phyloP scores from a whole-genome alignment of 2,113 vertebrate genomes.

The Xiphophorus couchianus region DNA sequence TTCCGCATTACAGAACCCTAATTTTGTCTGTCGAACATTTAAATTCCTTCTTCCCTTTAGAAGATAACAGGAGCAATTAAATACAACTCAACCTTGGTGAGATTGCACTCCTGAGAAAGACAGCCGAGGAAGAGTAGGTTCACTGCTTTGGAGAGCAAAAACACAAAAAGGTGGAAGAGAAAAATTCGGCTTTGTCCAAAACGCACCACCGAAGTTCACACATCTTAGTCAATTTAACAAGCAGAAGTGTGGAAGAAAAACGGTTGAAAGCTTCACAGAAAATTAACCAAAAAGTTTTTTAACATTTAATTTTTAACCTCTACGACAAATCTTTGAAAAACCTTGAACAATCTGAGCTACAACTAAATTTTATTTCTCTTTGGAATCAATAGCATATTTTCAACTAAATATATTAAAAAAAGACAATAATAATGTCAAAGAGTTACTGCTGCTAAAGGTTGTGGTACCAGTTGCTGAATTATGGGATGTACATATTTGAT shows the following conservation, averaged over 20 bases:
- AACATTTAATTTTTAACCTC: too few species aligned
- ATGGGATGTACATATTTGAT: too few species aligned
- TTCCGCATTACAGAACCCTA: conserved; percentile 64
- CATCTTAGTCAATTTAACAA: not conserved
- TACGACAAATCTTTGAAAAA: too few species aligned
- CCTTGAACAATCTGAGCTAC: too few species aligned
- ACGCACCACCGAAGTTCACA: not conserved
- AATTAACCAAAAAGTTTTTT: not conserved
- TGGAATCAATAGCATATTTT: too few species aligned
- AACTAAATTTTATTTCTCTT: too few species aligned
- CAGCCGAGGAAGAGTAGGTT: conserved; percentile 59
- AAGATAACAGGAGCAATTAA: conserved; percentile 78
- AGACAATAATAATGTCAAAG: too few species aligned
- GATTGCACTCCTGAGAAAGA: conserved; percentile 68
- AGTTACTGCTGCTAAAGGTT: too few species aligned
- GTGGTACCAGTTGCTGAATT: too few species aligned
- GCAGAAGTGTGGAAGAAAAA: not conserved
- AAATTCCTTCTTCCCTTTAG: conserved; percentile 72
- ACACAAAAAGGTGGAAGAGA: conserved; percentile 33
- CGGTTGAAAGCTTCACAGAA: not conserved
- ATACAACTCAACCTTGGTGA: conserved; percentile 71
- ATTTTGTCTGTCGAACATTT: conserved; percentile 73
- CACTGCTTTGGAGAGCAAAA: conserved; percentile 52
- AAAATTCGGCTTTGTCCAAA: conserved; percentile 3
- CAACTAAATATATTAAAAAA: too few species aligned